These are phyloP conservation scores for Myodes glareolus DNA, from an alignment of 2,113 vertebrate species.

Conservation along the genomic window DNA sequence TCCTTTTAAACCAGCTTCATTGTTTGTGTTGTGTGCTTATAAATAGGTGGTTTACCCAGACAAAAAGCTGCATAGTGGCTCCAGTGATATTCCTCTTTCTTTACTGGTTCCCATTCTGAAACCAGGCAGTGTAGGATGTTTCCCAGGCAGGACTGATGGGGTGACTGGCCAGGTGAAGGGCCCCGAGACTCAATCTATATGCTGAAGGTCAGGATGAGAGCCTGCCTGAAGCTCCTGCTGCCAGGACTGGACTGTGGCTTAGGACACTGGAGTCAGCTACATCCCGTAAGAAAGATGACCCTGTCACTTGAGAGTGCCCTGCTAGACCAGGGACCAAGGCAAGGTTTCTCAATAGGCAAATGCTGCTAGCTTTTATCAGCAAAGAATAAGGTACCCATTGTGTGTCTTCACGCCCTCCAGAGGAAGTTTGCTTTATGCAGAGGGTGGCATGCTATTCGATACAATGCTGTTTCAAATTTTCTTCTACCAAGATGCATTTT, in stretches of 20 bases:
- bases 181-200: background rate
- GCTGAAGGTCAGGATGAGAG: background rate
- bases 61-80: background rate
- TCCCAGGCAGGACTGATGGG: fast-evolving
- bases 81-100: background rate
- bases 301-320: background rate
- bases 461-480: background rate
- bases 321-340: background rate
- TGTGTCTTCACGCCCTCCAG: no score
- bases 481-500: background rate
- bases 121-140: no score
- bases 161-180: no score
- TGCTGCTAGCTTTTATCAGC: background rate
- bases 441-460: background rate
- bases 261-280: background rate
- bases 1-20: background rate
- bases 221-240: background rate
- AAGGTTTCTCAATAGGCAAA: background rate
- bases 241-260: background rate
- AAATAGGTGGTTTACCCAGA: background rate
- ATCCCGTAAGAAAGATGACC: background rate
- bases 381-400: no score
- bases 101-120: background rate
- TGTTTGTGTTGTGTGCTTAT: background rate
- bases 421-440: background rate